These are phyloP conservation scores for Odontocolon sp. DNA, from an alignment of 2,888 invertebrate species.

Conservation along the genomic window DNA sequence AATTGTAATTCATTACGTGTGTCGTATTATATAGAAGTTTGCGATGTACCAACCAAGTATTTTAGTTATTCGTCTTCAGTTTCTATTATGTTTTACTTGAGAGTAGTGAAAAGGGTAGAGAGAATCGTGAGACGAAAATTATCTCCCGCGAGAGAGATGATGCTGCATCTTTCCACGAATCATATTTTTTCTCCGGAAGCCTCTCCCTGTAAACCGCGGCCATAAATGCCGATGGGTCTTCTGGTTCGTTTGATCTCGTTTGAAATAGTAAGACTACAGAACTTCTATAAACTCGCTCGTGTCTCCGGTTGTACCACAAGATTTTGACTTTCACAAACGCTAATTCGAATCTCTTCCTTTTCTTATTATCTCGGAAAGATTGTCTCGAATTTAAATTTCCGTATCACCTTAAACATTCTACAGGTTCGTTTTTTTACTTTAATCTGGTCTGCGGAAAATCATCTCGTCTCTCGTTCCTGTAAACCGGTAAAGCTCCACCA, in stretches of 20 bases:
- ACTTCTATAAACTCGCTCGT: no score
- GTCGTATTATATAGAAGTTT: no score
- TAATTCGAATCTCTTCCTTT: no score
- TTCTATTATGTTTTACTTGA: not conserved
- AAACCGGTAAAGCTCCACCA: not conserved
- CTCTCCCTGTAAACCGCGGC: constrained; percentile 22
- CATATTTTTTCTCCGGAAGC: constrained; percentile 50
- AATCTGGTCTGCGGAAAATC: no score
- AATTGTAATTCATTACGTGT: not conserved
- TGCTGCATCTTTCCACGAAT: constrained; percentile 56
- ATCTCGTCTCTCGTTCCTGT: not conserved
- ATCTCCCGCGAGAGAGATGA: not conserved
- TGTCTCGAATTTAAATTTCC: no score
- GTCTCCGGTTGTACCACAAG: no score
- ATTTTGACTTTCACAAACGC: no score
- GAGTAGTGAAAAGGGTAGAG: not conserved
- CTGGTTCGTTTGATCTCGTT: constrained; percentile 70
- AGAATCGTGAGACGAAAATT: no score
- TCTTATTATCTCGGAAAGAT: no score
- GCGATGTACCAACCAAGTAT: not conserved
- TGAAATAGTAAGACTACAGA: constrained; percentile 67
- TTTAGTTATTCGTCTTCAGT: not conserved
- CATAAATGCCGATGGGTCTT: constrained; percentile 64
- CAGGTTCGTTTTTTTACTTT: no score
- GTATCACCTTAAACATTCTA: no score